Base-by-base conservation (phyloP, 2,113 vertebrate species). In the Periophthalmodon schlosseri region DNA sequence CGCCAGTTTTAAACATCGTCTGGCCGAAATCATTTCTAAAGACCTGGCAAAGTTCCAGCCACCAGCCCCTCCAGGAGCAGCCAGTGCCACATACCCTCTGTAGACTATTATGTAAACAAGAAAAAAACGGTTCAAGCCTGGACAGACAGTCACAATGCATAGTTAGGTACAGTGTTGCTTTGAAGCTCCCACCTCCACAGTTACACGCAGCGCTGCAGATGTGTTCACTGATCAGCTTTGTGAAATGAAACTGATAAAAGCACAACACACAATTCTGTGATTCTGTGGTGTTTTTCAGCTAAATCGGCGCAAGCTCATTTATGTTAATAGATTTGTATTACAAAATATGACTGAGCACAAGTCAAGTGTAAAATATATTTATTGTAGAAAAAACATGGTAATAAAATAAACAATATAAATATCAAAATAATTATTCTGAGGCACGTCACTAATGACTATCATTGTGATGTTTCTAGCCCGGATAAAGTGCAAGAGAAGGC, bases 401-500 rank as follows among this genome's bases (percentile, higher is more conserved):
- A 75, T 82, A 75, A 91, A 86, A 90, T 84, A 64, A 75, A 54
- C 72, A 83, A 86, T 84, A 91, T 93, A 92, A 93, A 93, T 93
- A 93, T 76, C 72, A 86, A 91, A 91, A 90, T 81, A 88, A 67
- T 77, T 82, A 61, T 67, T 82, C 79, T 81, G 74, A 68, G 66
- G 44, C 66, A 76, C 36, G 15, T 72, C 80, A 81, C 52, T 69
- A 61, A 74, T 65, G 79, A 87, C 74, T 70, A 64, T 69, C 80
- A 78, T 63, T 57, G 61, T 85, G 79, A 72, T 81, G 78, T 72
- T 77, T 84, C 72, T 74, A 76, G 69, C 69, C 76, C 73, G 73
- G 39, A 66, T 80, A 95, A 95, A 95, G 94, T 95, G 94, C 93
- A 86, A 82, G 82, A 74, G 72, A 81, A 75, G 76, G 58, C 74